Conservation (phyloP, 1,140 invertebrate species). For the Rhysida immarginata region DNA sequence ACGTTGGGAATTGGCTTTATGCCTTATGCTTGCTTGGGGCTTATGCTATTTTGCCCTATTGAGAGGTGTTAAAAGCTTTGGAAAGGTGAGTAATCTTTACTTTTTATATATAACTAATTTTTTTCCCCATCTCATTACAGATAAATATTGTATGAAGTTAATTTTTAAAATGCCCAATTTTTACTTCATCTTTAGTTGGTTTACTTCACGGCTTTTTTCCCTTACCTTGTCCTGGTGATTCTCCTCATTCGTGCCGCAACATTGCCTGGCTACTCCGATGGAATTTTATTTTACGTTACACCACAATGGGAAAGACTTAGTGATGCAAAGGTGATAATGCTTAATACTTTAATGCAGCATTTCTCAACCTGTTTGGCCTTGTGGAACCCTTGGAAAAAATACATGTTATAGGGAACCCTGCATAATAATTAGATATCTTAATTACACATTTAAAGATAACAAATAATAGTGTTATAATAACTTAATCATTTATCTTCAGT, state of each 20-base stretch:
- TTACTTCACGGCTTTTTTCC: constrained; percentile 71
- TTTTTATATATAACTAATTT: neutral
- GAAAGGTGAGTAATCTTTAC: constrained; percentile 41
- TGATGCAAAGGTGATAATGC: too few relatives aligned
- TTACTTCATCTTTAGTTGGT: constrained; percentile 40
- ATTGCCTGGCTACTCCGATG: constrained; percentile 55
- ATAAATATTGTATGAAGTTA: neutral
- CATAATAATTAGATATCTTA: too few relatives aligned
- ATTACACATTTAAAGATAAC: too few relatives aligned
- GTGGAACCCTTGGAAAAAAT: too few relatives aligned
- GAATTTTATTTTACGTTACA: constrained; percentile 69
- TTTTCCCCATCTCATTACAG: neutral
- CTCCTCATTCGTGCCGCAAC: constrained; percentile 64
- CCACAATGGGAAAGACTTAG: constrained; percentile 60
- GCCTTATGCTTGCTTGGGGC: constrained; percentile 57
- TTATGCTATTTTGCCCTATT: constrained; percentile 63
- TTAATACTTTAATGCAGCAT: too few relatives aligned
- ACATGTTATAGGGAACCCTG: too few relatives aligned
- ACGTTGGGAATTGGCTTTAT: constrained; percentile 52
- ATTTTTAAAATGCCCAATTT: too few relatives aligned
- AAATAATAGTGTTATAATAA: too few relatives aligned
- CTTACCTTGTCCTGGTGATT: constrained; percentile 65
- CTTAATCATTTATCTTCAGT: too few relatives aligned
- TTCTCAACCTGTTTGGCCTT: too few relatives aligned
- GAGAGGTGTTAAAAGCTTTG: constrained; percentile 68